Base-by-base conservation (phyloP, 2,888 invertebrate genomes). In the Byasa hedistus region DNA sequence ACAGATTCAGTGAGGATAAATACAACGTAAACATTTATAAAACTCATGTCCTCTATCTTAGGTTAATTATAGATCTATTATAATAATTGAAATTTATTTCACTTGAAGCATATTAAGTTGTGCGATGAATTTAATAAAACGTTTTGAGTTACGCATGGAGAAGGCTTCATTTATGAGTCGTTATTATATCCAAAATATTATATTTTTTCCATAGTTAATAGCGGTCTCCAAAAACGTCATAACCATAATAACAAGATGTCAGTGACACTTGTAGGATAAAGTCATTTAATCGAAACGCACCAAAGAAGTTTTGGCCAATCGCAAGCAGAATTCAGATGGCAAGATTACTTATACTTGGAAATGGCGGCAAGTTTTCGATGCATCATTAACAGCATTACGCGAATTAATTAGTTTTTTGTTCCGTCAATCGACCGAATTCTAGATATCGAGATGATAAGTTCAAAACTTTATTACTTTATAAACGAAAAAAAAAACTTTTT, bases 311-410 rank as follows among this genome's bases (percentile, higher is more conserved):
- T 79, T 79, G 76, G 72, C 78, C 83, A 85, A 84, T 85, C 87
- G 86, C 82, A 82, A 74, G 67, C 84, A 86, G 87, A 87, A 90
- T 91, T 85, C 86, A 81, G 84, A 85, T 83, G 85, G 73, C 81
- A 76, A 80, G 81, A 89, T 87, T 85, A 85, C 82, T 87, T 89
- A 87, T 91, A 90, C 91, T 89, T 88, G 89, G 91, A 89, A 90
- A 89, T 87, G 80, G 78, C 77, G 79, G 78, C 79, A 79, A 80
- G 80, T 73, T 82, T 81, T 80, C 81, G 82, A 77, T 80, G 80
- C 83, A 82, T 87, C 89, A 88, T 91, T 90, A 90, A 90, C 87
- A 80, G 80, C 85, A 86, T 87, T 86, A 83, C 79, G 75, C 72
- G 88, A 83, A 86, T 90, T 86, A 87, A 88, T 90, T 87, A 85